Conservation (phyloP, 2,113 vertebrate genomes). For the Ceyx margarethae region DNA sequence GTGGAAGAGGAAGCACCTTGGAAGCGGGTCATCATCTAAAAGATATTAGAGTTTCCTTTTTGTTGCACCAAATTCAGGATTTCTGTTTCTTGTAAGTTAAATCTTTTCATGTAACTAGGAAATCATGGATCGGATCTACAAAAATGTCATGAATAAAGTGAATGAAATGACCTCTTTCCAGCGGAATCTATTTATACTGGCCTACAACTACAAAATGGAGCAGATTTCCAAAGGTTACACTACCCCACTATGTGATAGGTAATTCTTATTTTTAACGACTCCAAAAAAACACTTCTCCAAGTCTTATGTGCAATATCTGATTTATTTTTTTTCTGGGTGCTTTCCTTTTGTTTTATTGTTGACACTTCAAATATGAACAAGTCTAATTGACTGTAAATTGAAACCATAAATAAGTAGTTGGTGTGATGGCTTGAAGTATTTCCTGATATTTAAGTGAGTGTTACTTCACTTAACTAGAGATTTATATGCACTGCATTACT, state of each 20-base stretch:
- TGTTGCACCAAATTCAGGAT: neutral
- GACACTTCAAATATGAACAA: neutral
- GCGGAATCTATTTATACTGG: slow-evolving; percentile 87
- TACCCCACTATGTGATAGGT: slow-evolving; percentile 92
- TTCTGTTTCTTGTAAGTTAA: neutral
- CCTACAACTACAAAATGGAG: slow-evolving; percentile 98
- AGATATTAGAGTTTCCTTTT: neutral
- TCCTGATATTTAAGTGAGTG: neutral
- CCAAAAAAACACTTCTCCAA: neutral
- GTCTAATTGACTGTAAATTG: neutral
- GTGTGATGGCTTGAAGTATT: neutral
- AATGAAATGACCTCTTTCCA: slow-evolving; percentile 90
- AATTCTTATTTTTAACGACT: neutral
- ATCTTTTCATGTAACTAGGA: slow-evolving; percentile 75
- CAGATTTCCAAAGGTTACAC: slow-evolving; percentile 86
- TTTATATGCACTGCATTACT: neutral
- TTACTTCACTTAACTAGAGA: neutral
- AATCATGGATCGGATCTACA: slow-evolving; percentile 97
- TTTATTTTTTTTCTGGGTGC: neutral
- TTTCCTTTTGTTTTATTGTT: neutral
- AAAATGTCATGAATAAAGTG: slow-evolving; percentile 93
- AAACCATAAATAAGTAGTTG: neutral
- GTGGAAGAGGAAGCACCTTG: neutral
- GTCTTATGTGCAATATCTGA: neutral
- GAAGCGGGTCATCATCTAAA: neutral